Evolutionary conservation across 2,888 invertebrate genomes (phyloP).

Genomic region (Pelosia muscerda): DNA sequence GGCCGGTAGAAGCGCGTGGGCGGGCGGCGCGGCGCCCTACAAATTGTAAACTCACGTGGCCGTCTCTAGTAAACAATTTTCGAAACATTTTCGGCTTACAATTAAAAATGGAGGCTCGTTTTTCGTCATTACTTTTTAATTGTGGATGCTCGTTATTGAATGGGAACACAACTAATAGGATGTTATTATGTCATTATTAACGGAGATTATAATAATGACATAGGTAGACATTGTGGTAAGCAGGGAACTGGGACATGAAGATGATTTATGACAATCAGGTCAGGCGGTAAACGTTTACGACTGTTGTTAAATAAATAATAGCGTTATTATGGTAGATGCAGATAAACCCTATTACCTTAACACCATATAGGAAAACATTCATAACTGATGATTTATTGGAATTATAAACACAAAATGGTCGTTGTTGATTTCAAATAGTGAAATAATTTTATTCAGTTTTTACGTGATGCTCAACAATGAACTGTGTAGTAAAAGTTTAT

Average conservation of each 20-base stretch:
- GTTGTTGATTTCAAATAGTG: not conserved
- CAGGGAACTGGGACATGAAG: slow-evolving; percentile 47
- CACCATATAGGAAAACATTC: not conserved
- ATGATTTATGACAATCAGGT: slow-evolving; percentile 24
- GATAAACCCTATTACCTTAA: slow-evolving; percentile 17
- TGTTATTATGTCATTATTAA: slow-evolving; percentile 43
- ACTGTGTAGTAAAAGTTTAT: slow-evolving; percentile 15
- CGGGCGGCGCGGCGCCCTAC: slow-evolving; percentile 76
- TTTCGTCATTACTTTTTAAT: slow-evolving; percentile 29
- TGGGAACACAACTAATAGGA: slow-evolving; percentile 31
- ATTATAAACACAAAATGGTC: not conserved
- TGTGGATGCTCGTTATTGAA: slow-evolving; percentile 22
- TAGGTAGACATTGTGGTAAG: slow-evolving; percentile 40
- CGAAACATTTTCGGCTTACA: slow-evolving; percentile 27
- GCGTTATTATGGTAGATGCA: slow-evolving; percentile 28
- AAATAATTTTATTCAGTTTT: slow-evolving; percentile 5
- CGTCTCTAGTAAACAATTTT: slow-evolving; percentile 51
- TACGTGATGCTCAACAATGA: slow-evolving; percentile 2
- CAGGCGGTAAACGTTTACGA: slow-evolving; percentile 47
- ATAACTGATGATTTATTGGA: not conserved
- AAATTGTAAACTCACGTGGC: slow-evolving; percentile 54
- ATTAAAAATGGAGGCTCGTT: slow-evolving; percentile 19
- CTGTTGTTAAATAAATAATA: slow-evolving; percentile 53
- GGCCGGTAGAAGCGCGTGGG: slow-evolving; percentile 60
- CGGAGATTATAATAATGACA: slow-evolving; percentile 54